Evolutionary conservation across 2,888 invertebrate species (phyloP), one percentile per base, ranked within the genome.

Genomic region (Megalurothrips usitatus): DNA sequence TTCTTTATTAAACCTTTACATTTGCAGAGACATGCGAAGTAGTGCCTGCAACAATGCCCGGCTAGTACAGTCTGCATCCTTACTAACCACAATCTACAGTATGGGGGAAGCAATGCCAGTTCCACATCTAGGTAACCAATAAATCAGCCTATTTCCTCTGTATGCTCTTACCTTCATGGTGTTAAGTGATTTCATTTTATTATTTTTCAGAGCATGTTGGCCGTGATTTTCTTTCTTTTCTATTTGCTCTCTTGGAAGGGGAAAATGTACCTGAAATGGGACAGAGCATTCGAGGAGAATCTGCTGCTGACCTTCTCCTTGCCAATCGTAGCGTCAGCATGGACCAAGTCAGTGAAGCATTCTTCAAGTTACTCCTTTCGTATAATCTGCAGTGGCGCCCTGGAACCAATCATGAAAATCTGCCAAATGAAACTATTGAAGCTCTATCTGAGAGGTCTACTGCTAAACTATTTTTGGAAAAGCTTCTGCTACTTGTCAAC

Each of bases 381-480:
- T 96, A 94, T 87, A 98, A 98, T 88, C 90, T 97, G 75, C 97
- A 98, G 88, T 97, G 96, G 86, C 84, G 82, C 52, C 84, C 81
- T 26, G 83, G 81, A 79, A 83, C 82, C 78, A 82, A 83, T 58
- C 84, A 85, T 75, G 68, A 75, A 26, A 75, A 75, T 23, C 68
- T 75, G 0, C 68, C 68, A 26, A 86, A 86, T 80, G 83, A 86
- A 9, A 85, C 84, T 2, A 82, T 86, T 78, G 83, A 83, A 58
- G 84, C 85, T 3, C 81, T 86, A 3, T 82, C 84, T 0, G 83
- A 85, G 28, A 82, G 83, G 82, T 90, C 92, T 78, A 91, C 92
- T 79, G 95, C 96, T 0, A 97, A 97, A 88, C 92, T 91, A 0
- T 95, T 98, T 85, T 96, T 96, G 6, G 97, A 97, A 87, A 97